A percentile compares a stretch with the other conserved stretches of the same genome.
Evolutionary conservation across 2,113 vertebrate genomes (phyloP).

Genomic region (Phalacrocorax carbo): DNA sequence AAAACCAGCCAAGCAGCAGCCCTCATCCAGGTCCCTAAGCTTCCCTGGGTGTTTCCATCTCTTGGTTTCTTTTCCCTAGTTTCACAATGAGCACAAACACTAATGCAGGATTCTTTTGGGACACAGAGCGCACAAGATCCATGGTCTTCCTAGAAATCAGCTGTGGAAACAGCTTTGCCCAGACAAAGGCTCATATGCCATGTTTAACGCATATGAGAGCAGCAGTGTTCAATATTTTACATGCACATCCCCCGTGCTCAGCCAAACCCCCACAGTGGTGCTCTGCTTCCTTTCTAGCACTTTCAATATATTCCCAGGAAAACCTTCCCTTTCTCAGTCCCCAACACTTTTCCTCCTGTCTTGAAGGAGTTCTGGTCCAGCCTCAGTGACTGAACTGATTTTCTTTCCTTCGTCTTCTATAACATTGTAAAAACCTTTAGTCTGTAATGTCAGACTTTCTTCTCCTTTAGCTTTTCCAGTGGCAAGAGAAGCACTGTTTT

Average conservation of each 20-base stretch:
- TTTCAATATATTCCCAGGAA: neutral
- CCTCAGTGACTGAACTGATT: neutral
- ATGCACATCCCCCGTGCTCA: neutral
- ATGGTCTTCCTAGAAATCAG: neutral
- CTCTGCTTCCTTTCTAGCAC: too few species aligned
- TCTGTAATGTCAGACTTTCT: neutral
- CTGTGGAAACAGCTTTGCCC: neutral
- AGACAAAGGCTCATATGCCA: neutral
- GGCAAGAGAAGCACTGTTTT: neutral
- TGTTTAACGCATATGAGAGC: accelerated
- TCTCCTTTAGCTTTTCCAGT: neutral
- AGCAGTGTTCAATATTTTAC: neutral
- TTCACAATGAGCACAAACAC: neutral
- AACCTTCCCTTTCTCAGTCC: neutral
- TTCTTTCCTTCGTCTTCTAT: neutral
- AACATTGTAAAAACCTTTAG: neutral
- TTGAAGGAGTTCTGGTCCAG: neutral
- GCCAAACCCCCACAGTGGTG: neutral
- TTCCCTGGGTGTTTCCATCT: neutral
- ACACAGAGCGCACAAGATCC: neutral
- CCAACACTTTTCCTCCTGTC: neutral
- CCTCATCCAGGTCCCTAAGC: neutral
- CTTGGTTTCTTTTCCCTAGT: neutral
- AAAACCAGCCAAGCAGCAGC: neutral
- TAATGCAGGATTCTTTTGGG: neutral